Conservation (phyloP, 2,888 invertebrate genomes). For the Drosophila kambysellisi region DNA sequence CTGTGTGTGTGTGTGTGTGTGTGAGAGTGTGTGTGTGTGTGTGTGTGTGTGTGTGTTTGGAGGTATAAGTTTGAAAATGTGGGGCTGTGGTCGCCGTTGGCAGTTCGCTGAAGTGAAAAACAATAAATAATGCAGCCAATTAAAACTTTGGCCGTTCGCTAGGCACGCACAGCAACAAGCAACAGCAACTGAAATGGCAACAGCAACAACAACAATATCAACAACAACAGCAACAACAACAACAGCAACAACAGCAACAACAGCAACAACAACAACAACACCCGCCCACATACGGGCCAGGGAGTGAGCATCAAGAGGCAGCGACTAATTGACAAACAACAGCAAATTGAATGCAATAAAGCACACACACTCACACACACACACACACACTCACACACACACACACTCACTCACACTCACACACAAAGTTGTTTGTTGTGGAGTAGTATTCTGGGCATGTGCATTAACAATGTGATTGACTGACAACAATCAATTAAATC, state of each 20-base stretch:
- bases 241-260: constrained; percentile 33
- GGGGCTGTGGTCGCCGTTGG: constrained; percentile 60
- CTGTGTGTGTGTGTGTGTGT: neutral
- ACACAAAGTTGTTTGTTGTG: constrained; percentile 28
- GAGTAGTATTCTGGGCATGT: constrained; percentile 65
- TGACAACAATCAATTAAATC: constrained; percentile 78
- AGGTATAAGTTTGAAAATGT: constrained; percentile 30
- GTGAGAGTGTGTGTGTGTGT: neutral
- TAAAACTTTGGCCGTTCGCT: constrained; percentile 77
- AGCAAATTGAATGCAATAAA: constrained; percentile 80
- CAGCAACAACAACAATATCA: constrained; percentile 12
- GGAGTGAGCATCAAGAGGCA: constrained; percentile 35
- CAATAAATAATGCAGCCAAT: constrained; percentile 81
- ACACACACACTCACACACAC: neutral
- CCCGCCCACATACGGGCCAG: constrained; percentile 29
- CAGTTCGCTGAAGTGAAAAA: constrained; percentile 74
- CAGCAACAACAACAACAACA: constrained; percentile 31
- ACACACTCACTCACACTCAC: neutral
- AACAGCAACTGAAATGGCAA: constrained; percentile 7
- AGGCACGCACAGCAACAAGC: constrained; percentile 55
- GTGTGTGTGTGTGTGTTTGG: neutral
- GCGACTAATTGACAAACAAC: constrained; percentile 77
- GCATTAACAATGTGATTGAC: constrained; percentile 77
- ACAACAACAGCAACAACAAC: constrained; percentile 26
- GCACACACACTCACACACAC: constrained; percentile 40